Evolutionary conservation across 2,888 invertebrate species (phyloP), one percentile per base, ranked within the genome.

Genomic region (Volucella bombylans): DNA sequence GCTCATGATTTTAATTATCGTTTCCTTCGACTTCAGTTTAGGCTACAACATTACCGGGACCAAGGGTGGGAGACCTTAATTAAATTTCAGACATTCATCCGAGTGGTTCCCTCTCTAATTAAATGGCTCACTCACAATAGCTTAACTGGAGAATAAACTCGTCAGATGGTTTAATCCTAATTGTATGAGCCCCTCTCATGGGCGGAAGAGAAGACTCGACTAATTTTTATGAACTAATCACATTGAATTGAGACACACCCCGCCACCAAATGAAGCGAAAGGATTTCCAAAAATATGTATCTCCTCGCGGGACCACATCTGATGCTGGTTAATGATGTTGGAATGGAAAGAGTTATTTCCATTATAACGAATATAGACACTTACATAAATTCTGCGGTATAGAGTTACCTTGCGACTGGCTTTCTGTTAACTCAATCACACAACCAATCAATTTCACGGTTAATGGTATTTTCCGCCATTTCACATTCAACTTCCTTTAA

Each of bases 381-480:
- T 0, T 23, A 23, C 23, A 38, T 55, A 8, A 12, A 31, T 14
- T 9, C 38, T 55, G 38, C 8, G 38, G 14, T 38, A 1, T 38
- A 31, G 9, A 61, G 45, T 31, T 61, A 23, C 47, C 64, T 64
- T 38, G 31, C 6, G 31, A 31, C 47, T 6, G 15, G 62, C 2
- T n/a, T 11, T 43, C 12, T 55, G 38, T 23, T 64, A 74, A 74
- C 47, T 65, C 49, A 50, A 74, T 74, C 65, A 6, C 6, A 54
- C 72, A 54, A 62, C 62, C 73, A 74, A 74, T 74, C 74, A 65
- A 74, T 74, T 74, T 74, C 65, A 74, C 65, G 57, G 49, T 57
- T 65, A 74, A 74, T 74, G 65, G 74, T 54, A 55, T 74, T 74
- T 64, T 65, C 47, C 62, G 55, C n/a, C 18, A 23, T 62, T 54